Conservation (phyloP, 2,888 invertebrate genomes). For the Nephrotoma guestfalica region DNA sequence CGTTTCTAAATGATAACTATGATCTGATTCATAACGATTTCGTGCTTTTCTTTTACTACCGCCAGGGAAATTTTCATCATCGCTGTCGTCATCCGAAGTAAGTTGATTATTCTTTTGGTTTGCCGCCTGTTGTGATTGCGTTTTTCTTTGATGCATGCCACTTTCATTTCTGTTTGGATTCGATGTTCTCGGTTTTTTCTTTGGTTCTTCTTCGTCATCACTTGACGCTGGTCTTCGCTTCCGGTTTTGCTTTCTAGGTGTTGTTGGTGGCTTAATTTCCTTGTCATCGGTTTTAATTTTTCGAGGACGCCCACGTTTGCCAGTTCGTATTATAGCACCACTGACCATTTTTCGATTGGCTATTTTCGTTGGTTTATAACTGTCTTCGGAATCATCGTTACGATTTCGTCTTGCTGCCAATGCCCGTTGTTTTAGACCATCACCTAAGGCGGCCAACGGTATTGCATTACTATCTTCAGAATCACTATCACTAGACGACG, state of each 20-base stretch:
- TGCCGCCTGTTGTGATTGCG: conserved; percentile 8
- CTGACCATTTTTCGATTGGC: conserved; percentile 16
- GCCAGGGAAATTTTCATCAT: background rate
- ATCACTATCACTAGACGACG: conserved; percentile 1
- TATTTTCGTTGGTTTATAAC: conserved; percentile 35
- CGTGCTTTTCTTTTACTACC: conserved; percentile 5
- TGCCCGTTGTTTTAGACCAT: conserved; percentile 13
- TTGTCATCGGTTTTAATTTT: conserved; percentile 9
- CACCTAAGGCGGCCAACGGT: conserved; percentile 12
- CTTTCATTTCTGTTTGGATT: conserved; percentile 14
- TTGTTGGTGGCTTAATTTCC: conserved; percentile 14
- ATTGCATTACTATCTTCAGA: conserved; percentile 13
- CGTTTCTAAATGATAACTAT: conserved; percentile 27
- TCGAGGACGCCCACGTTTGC: conserved; percentile 15
- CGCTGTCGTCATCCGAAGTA: conserved; percentile 16
- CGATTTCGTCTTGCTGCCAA: conserved; percentile 14
- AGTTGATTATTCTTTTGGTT: conserved; percentile 17
- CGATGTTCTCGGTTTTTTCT: conserved; percentile 9
- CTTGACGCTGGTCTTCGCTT: conserved; percentile 10
- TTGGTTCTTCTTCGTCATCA: conserved; percentile 8
- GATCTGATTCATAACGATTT: conserved; percentile 26
- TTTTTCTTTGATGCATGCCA: background rate
- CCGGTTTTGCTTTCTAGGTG: conserved; percentile 20
- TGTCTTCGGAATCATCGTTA: conserved; percentile 39
- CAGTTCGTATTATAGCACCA: conserved; percentile 10